A percentile compares a stretch with the other conserved stretches of the same genome.
Evolutionary conservation across 2,113 vertebrate species (phyloP).

Genomic region (Notiomystis cincta): DNA sequence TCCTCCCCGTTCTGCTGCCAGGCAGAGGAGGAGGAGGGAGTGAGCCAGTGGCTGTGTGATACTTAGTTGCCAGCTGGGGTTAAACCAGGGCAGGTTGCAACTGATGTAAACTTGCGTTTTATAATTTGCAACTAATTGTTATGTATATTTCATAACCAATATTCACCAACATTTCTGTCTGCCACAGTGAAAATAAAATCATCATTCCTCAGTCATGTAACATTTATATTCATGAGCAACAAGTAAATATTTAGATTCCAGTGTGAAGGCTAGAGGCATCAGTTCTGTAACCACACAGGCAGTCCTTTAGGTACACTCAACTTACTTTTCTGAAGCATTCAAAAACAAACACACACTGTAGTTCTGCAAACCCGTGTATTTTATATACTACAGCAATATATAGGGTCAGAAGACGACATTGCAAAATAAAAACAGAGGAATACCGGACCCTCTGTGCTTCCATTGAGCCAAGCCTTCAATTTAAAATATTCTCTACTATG

Average conservation of each 20-base stretch:
- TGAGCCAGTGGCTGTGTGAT: accelerated
- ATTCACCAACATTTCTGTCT: background rate
- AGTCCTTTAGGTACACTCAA: background rate
- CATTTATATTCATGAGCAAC: background rate
- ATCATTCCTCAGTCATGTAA: background rate
- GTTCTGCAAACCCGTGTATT: background rate
- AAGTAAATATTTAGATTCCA: background rate
- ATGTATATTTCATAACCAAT: background rate
- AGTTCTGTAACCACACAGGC: background rate
- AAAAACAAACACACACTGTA: background rate
- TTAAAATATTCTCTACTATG: background rate
- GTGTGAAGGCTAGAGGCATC: background rate
- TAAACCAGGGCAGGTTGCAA: background rate
- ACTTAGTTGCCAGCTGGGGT: background rate
- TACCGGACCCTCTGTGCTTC: background rate
- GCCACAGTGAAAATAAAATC: background rate
- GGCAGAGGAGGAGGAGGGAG: background rate
- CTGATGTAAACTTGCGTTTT: background rate
- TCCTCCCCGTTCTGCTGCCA: background rate
- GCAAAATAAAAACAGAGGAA: background rate
- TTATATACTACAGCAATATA: background rate
- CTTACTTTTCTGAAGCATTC: background rate
- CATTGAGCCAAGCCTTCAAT: background rate
- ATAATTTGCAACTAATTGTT: background rate
- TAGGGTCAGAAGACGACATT: background rate